Conservation (phyloP, 1,140 invertebrate species). For the Mizuhopecten yessoensis region DNA sequence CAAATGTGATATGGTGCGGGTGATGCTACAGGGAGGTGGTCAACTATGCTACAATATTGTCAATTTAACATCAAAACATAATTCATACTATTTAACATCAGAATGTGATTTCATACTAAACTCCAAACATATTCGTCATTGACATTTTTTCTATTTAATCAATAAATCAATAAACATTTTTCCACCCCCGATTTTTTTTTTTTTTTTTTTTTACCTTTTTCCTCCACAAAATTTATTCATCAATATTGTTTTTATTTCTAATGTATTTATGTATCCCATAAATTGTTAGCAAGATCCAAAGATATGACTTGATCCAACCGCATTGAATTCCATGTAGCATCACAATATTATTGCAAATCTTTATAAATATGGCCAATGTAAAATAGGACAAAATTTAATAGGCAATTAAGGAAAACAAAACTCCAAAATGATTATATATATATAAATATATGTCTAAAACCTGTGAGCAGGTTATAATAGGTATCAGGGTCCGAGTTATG, state of each 20-base stretch:
- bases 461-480: background rate
- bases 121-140: constrained; percentile 52
- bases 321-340: background rate
- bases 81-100: no score
- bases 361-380: background rate
- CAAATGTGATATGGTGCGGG: background rate
- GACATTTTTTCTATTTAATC: background rate
- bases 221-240: no score
- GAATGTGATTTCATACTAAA: constrained; percentile 50
- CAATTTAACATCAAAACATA: background rate
- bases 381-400: constrained; percentile 6
- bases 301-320: background rate
- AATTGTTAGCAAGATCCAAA: no score
- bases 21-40: background rate
- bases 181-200: no score
- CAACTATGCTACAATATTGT: no score
- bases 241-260: no score
- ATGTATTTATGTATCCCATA: no score
- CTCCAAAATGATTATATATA: constrained; percentile 11
- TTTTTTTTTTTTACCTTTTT: no score
- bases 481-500: background rate
- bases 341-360: constrained; percentile 29
- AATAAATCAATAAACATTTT: no score
- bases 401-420: constrained; percentile 27
- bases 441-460: background rate